Conservation (phyloP, 2,888 invertebrate species). For the Trissoscelio sp. region DNA sequence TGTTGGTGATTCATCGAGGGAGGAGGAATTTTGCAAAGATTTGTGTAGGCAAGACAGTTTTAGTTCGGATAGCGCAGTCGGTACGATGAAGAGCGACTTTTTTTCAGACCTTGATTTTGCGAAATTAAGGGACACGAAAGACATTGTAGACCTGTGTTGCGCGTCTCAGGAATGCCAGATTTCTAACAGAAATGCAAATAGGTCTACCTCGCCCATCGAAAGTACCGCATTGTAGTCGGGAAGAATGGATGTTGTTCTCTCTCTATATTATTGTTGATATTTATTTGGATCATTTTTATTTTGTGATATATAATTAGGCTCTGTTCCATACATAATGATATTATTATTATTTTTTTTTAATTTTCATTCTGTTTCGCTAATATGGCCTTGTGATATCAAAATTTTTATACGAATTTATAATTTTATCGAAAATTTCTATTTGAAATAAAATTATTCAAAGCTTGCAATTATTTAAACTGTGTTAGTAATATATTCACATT, state of each 20-base stretch:
- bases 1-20: constrained; percentile 67
- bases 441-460: not conserved
- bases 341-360: too few species aligned
- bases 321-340: not conserved
- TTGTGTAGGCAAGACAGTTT: constrained; percentile 80
- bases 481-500: constrained; percentile 2
- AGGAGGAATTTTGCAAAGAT: constrained; percentile 66
- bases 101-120: constrained; percentile 81
- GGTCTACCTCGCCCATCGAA: constrained; percentile 79
- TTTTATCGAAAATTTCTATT: not conserved
- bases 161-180: constrained; percentile 77
- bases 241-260: constrained; percentile 45
- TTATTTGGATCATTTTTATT: constrained; percentile 9
- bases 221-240: constrained; percentile 80
- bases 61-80: constrained; percentile 81
- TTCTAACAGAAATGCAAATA: constrained; percentile 75
- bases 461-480: not conserved
- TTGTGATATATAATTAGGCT: constrained; percentile 37
- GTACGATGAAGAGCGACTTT: constrained; percentile 82
- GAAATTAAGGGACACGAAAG: constrained; percentile 75
- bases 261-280: constrained; percentile 49
- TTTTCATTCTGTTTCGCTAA: not conserved
- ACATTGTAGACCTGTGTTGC: constrained; percentile 77
- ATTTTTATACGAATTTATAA: not conserved
- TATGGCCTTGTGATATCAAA: constrained; percentile 17